Evolutionary conservation across 2,888 invertebrate species (phyloP).

Genomic region (Limnephilus marmoratus): DNA sequence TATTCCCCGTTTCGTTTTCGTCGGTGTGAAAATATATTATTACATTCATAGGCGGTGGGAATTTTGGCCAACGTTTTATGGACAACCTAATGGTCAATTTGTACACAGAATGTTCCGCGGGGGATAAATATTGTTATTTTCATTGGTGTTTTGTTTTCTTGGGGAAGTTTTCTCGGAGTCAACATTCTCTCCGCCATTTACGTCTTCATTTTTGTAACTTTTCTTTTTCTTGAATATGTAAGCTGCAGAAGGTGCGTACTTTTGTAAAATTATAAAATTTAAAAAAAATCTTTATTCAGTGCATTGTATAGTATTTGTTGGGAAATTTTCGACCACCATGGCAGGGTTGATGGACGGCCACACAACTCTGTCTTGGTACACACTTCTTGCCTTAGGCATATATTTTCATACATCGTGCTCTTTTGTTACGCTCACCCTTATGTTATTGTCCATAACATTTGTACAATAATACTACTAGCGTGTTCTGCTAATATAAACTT

Average conservation of each 20-base stretch:
- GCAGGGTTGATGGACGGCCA: too few species aligned
- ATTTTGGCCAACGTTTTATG: neutral
- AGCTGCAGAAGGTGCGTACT: neutral
- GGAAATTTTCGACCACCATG: too few species aligned
- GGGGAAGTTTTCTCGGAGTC: neutral
- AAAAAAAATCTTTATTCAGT: too few species aligned
- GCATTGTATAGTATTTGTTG: too few species aligned
- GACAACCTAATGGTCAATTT: neutral
- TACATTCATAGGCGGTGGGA: neutral
- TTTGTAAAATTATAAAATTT: neutral
- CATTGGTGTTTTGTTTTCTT: neutral
- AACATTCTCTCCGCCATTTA: neutral
- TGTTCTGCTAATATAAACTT: neutral
- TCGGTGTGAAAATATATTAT: neutral
- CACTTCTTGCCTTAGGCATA: too few species aligned
- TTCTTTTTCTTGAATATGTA: neutral
- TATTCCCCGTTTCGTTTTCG: neutral
- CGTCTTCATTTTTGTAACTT: neutral
- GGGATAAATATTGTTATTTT: constrained; percentile 2
- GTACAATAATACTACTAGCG: neutral
- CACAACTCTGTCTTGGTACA: too few species aligned
- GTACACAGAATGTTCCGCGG: neutral
- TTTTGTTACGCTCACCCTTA: too few species aligned
- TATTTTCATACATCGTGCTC: too few species aligned
- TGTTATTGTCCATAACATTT: too few species aligned